A percentile compares a stretch with the other conserved stretches of the same genome.
These are phyloP conservation scores for Turnix velox DNA, from an alignment of 2,113 vertebrate genomes.

Conservation along the genomic window DNA sequence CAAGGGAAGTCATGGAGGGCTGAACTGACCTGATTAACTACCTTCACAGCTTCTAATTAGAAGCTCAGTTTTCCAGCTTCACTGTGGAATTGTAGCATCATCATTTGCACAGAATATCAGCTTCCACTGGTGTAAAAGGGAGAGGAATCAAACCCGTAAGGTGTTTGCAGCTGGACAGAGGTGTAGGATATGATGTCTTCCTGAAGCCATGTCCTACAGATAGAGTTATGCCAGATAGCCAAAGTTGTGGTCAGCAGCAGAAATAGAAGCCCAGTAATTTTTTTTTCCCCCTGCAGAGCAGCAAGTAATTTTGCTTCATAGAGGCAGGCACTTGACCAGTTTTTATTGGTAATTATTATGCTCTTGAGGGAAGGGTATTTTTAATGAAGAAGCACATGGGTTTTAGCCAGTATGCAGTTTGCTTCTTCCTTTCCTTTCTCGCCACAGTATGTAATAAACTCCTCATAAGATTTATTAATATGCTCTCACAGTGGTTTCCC, in stretches of 20 bases:
- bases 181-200: neutral
- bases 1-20: neutral
- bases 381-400: neutral
- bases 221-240: neutral
- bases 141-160: neutral
- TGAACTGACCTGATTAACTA: neutral
- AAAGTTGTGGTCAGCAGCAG: neutral
- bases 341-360: neutral
- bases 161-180: neutral
- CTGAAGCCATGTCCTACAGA: neutral
- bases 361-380: neutral
- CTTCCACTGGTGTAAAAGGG: neutral
- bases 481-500: neutral
- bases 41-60: neutral
- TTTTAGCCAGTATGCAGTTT: neutral
- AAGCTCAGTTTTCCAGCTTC: neutral
- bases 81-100: neutral
- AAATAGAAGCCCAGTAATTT: neutral
- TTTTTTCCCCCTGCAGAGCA: neutral
- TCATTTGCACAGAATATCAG: neutral
- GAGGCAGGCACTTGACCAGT: neutral
- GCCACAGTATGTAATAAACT: neutral
- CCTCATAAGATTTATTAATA: neutral
- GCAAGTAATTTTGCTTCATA: neutral
- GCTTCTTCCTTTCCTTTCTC: neutral